These are phyloP conservation scores for Drosophila subpulchrella DNA, from an alignment of 1,140 invertebrate genomes.

Conservation along the genomic window DNA sequence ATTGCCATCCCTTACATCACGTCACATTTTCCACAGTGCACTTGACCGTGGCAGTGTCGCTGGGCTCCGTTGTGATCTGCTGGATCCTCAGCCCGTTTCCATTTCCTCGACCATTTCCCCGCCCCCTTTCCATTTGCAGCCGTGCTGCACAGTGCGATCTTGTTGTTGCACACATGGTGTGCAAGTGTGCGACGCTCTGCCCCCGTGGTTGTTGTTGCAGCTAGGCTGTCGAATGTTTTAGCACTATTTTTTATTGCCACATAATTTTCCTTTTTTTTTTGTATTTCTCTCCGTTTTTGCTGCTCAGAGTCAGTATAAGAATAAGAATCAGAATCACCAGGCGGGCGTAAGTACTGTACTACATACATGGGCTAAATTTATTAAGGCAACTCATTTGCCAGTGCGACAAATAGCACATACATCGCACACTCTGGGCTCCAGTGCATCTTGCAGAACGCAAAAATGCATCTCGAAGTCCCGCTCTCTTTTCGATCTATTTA, in stretches of 20 bases:
- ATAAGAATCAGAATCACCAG: background rate
- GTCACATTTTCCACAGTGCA: conserved; percentile 58
- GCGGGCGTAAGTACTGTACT: conserved; percentile 55
- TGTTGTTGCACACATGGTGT: conserved; percentile 77
- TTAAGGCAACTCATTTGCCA: conserved; percentile 76
- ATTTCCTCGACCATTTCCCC: conserved; percentile 12
- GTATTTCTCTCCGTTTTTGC: conserved; percentile 1
- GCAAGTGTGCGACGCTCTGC: conserved; percentile 66
- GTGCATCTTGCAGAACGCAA: conserved; percentile 52
- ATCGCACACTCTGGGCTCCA: conserved; percentile 39
- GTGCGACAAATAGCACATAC: conserved; percentile 60
- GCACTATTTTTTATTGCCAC: conserved; percentile 82
- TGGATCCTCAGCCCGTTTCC: conserved; percentile 17
- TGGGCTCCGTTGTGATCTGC: conserved; percentile 15
- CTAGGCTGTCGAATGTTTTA: conserved; percentile 78
- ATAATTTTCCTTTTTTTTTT: conserved; percentile 50
- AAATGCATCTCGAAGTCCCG: conserved; percentile 54
- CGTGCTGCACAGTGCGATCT: conserved; percentile 45
- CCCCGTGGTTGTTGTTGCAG: conserved; percentile 37
- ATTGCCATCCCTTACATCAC: background rate
- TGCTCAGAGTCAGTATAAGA: background rate
- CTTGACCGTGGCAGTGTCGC: conserved; percentile 75
- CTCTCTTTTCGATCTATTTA: conserved; percentile 64
- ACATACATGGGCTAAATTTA: conserved; percentile 75
- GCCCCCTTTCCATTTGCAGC: conserved; percentile 28